phyloP scores from a whole-genome alignment of 2,888 invertebrate species.

The Caenorhabditis afra region DNA sequence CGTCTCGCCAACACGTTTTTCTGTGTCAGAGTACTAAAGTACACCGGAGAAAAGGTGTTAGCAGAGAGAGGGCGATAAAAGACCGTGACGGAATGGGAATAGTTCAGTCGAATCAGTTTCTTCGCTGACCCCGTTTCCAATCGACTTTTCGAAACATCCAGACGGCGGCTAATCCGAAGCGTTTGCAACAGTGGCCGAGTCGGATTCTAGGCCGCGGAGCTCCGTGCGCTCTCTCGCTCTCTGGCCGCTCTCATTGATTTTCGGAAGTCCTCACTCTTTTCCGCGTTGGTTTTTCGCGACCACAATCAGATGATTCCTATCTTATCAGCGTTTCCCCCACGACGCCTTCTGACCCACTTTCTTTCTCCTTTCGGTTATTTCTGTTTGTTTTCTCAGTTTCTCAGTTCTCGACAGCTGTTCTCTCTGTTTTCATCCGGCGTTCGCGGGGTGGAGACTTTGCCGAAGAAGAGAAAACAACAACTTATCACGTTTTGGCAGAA shows the following conservation, averaged over 20 bases:
- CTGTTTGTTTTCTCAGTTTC: background rate
- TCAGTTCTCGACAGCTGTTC: too few relatives aligned
- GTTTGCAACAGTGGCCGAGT: conserved; percentile 3
- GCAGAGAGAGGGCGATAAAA: too few relatives aligned
- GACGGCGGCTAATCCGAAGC: too few relatives aligned
- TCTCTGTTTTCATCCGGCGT: too few relatives aligned
- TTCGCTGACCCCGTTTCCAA: background rate
- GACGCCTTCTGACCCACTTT: conserved; percentile 2
- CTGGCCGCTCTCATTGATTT: conserved; percentile 6
- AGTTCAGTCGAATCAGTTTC: conserved; percentile 9
- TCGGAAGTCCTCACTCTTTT: background rate
- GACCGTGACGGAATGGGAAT: conserved; percentile 7
- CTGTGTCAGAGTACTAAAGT: conserved; percentile 32
- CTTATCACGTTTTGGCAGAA: background rate
- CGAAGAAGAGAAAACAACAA: background rate
- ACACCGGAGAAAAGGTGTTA: conserved; percentile 10
- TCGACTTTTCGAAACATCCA: too few relatives aligned
- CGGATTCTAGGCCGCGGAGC: conserved; percentile 7
- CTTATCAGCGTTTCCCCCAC: background rate
- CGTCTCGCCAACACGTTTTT: background rate
- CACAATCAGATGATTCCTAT: background rate
- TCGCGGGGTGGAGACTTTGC: too few relatives aligned
- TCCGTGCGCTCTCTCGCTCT: background rate
- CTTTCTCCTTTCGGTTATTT: background rate
- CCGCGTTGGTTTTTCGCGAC: background rate